A percentile compares a stretch with the other conserved stretches of the same genome.
phyloP scores from a whole-genome alignment of 2,113 vertebrate species.

The Pimephales promelas region DNA sequence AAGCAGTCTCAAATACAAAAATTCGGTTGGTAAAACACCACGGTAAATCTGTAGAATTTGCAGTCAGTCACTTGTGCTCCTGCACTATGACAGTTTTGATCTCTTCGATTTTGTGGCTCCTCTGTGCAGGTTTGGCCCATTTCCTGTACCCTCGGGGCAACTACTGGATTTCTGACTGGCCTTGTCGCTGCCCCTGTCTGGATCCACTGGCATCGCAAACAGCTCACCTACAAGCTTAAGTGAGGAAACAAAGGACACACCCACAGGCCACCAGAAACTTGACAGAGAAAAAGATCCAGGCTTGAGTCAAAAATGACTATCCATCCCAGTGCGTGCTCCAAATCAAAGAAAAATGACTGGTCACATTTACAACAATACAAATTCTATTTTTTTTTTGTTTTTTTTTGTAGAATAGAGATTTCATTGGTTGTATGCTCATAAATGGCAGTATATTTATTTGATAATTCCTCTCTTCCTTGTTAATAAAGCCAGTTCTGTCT shows the following conservation, averaged over 20 bases:
- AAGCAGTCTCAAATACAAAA: conserved; percentile 45
- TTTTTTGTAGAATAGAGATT: conserved; percentile 27
- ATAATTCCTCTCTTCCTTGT: conserved; percentile 27
- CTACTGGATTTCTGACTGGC: conserved; percentile 86
- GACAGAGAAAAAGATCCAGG: background rate
- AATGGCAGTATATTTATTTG: conserved; percentile 37
- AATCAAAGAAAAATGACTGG: conserved; percentile 23
- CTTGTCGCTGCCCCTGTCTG: conserved; percentile 88
- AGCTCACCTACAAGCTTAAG: conserved; percentile 95
- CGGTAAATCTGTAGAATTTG: conserved; percentile 51
- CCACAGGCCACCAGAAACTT: conserved; percentile 6
- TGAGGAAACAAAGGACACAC: conserved; percentile 52
- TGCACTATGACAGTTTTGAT: conserved; percentile 35
- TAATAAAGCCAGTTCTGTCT: conserved; percentile 18
- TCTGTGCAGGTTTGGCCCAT: conserved; percentile 91
- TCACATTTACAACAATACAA: conserved; percentile 39
- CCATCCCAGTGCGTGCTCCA: background rate
- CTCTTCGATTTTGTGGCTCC: conserved; percentile 22
- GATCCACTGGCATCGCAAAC: conserved; percentile 95
- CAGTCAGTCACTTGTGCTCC: conserved; percentile 50
- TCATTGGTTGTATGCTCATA: conserved; percentile 24
- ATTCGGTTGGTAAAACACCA: conserved; percentile 54
- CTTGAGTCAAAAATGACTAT: background rate
- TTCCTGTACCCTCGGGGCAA: conserved; percentile 92
- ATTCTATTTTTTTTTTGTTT: background rate